Evolutionary conservation across 2,888 invertebrate genomes (phyloP).

Genomic region (Erebia aethiops): DNA sequence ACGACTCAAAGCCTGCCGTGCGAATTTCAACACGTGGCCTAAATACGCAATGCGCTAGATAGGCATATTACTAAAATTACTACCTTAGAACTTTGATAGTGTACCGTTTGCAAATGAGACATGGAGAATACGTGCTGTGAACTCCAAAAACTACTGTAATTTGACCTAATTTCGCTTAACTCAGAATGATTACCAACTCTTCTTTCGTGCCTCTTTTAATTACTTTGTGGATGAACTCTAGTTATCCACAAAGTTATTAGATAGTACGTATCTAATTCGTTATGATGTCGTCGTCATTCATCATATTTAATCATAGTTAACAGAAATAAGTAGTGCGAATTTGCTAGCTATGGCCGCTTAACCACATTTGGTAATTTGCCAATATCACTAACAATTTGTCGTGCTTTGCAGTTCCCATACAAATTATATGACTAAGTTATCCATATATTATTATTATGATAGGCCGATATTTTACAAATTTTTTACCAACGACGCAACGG

Average conservation of each 20-base stretch:
- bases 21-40: conserved; percentile 1
- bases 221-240: not conserved
- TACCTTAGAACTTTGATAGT: not conserved
- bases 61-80: not conserved
- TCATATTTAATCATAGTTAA: not conserved
- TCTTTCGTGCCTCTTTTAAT: not conserved
- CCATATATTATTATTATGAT: not conserved
- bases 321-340: not conserved
- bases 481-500: no score
- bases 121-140: not conserved
- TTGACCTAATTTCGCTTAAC: not conserved
- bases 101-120: not conserved
- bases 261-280: not conserved
- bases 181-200: not conserved
- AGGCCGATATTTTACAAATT: no score
- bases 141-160: not conserved
- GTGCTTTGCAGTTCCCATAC: not conserved
- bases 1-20: not conserved
- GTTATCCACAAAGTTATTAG: not conserved
- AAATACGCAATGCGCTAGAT: conserved; percentile 4
- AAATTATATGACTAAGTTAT: not conserved
- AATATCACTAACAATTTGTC: conserved; percentile 7
- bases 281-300: not conserved
- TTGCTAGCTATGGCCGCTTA: not conserved
- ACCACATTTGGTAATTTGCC: conserved; percentile 13